A percentile compares a stretch with the other conserved stretches of the same genome.
Conservation (phyloP, 1,140 invertebrate species). For the Phenacoccus solenopsis region DNA sequence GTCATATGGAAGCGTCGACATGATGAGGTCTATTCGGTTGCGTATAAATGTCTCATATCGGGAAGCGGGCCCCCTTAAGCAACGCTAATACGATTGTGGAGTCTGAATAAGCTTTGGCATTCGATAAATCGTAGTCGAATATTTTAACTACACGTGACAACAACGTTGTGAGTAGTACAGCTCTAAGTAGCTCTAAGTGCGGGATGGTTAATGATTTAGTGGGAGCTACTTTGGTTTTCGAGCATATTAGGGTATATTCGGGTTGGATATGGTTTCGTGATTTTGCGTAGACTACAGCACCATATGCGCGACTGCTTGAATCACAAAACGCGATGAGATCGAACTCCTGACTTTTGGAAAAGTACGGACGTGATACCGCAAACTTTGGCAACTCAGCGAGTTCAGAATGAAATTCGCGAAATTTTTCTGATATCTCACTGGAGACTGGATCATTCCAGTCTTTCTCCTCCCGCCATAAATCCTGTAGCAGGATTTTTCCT, state of each 20-base stretch:
- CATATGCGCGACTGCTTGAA: conserved; percentile 19
- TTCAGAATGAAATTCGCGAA: conserved; percentile 26
- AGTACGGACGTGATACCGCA: conserved; percentile 18
- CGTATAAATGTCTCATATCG: too few relatives aligned
- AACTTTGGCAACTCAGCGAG: conserved; percentile 26
- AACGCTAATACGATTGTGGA: too few relatives aligned
- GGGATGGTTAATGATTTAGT: neutral
- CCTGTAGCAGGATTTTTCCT: conserved; percentile 34
- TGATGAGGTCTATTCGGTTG: too few relatives aligned
- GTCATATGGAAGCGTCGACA: too few relatives aligned
- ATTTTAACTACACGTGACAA: neutral
- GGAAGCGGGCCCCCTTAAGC: too few relatives aligned
- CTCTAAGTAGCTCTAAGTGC: neutral
- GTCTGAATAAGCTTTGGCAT: neutral
- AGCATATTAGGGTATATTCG: neutral
- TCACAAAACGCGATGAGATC: conserved; percentile 28
- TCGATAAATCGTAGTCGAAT: neutral
- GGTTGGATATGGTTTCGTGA: neutral
- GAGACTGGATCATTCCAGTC: conserved; percentile 32
- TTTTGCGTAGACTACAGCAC: conserved; percentile 25
- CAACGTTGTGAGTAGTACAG: neutral
- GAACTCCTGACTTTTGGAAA: conserved; percentile 14
- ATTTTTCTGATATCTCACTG: conserved; percentile 25
- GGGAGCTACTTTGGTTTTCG: neutral
- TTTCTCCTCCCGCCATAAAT: conserved; percentile 29